Evolutionary conservation across 2,797 vertebrate genomes (phyloP).

Genomic region (Scyliorhinus canicula): DNA sequence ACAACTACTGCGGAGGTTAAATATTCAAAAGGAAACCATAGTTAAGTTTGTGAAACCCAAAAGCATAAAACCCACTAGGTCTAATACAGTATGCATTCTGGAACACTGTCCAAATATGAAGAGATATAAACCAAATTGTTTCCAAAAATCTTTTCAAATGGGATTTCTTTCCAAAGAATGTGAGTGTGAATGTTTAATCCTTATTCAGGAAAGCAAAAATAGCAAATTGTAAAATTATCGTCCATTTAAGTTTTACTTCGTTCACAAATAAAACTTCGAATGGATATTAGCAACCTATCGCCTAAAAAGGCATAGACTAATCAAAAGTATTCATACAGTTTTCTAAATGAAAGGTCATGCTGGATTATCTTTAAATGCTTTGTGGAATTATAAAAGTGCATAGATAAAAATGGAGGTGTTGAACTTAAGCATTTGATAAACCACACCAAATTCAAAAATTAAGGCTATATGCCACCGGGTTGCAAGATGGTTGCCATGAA

Average conservation of each 20-base stretch:
- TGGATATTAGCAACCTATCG: constrained; percentile 6
- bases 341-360: not conserved
- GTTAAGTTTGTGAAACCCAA: not conserved
- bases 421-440: not conserved
- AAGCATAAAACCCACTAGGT: not conserved
- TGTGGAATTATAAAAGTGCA: not conserved
- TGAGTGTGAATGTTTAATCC: not conserved
- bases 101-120: not conserved
- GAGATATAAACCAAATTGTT: not conserved
- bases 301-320: not conserved
- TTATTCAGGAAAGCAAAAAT: not conserved
- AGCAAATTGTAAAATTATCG: not conserved
- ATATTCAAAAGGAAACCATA: not conserved
- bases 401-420: not conserved
- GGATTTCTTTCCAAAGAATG: not conserved
- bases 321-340: not conserved
- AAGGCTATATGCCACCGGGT: not conserved
- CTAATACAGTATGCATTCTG: not conserved
- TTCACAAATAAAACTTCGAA: not conserved
- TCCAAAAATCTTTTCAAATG: not conserved
- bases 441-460: not conserved
- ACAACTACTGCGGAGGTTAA: not conserved
- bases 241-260: not conserved
- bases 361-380: not conserved
- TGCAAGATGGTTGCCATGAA: not conserved